Base-by-base conservation (phyloP, 2,888 invertebrate genomes). In the Rhyacophila evoluta region DNA sequence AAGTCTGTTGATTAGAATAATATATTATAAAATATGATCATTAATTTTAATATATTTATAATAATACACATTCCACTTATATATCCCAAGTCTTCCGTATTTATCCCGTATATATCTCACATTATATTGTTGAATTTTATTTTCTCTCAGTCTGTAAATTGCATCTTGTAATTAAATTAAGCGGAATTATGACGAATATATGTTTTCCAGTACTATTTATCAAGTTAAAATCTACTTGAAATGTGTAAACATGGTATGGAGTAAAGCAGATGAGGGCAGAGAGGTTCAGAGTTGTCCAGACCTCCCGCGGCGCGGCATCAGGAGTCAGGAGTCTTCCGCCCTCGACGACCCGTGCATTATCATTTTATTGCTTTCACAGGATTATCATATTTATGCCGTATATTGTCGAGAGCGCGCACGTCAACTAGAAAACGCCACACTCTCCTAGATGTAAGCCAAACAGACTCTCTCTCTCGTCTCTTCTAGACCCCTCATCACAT, bases 321-420 rank as follows among this genome's bases (percentile, higher is more conserved):
- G 29, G 29, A 25, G 55, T 25, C 25, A 55, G 41, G n/a, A 19
- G 33, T 11, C 71, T 12, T 28, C 71, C 71, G 19, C 36, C 71
- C 71, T 36, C 71, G 36, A 29, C 33, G 36, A 29, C 33, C 71
- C 29, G 36, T 25, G 76, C 79, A 75, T 79, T 75, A 79, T 79
- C 79, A 79, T 75, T 79, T 79, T 79, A 79, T 79, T 79, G 73
- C 79, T 79, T 79, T 74, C 79, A 75, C 72, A 37, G 79, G 79
- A 79, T 79, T 79, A 79, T 79, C 79, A 79, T 79, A 79, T 79
- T 76, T 73, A 67, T 69, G 75, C 76, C 75, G 79, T 78, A 78
- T 78, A 78, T 78, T 78, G 36, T 78, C 38, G 71, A 78, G 78
- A 76, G 76, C 76, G 69, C 55, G 8, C 55, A 15, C 55, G 55